Percentiles rank a stretch among this genome's conserved stretches.
Conservation (phyloP, 2,797 vertebrate genomes). For the Rhynchotus rufescens region DNA sequence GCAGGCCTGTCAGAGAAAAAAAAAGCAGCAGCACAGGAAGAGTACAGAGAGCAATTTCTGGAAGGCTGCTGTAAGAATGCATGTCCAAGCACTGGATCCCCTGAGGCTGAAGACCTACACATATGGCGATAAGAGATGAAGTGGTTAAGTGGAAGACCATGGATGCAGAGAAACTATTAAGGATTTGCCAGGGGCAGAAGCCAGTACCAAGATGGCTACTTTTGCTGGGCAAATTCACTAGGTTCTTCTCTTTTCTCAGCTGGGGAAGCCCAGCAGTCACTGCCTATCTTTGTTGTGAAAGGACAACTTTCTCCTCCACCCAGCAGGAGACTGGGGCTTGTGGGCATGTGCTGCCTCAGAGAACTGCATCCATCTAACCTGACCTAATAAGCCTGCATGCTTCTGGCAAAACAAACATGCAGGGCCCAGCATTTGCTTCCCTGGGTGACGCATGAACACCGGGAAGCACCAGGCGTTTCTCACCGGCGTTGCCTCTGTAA, state of each 20-base stretch:
- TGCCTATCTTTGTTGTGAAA: not conserved
- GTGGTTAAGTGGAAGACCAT: not conserved
- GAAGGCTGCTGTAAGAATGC: not conserved
- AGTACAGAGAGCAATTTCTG: not conserved
- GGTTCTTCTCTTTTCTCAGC: not conserved
- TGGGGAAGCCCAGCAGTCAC: not conserved
- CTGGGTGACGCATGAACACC: not conserved
- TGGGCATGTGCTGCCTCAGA: not conserved
- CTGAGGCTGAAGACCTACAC: not conserved
- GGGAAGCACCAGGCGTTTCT: not conserved
- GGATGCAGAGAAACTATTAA: not conserved
- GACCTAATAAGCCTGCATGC: not conserved
- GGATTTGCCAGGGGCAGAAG: not conserved
- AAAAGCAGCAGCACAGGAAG: not conserved
- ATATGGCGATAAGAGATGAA: not conserved
- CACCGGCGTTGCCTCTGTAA: slow-evolving; percentile 89
- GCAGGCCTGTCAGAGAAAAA: not conserved
- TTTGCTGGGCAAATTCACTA: not conserved
- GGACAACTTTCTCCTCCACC: not conserved
- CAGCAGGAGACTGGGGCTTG: not conserved
- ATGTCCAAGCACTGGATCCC: not conserved
- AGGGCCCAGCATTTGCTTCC: not conserved
- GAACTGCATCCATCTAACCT: not conserved
- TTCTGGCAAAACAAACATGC: not conserved
- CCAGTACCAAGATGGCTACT: not conserved